These are phyloP conservation scores for Stegophylla sp. DNA, from an alignment of 2,888 invertebrate species.

Conservation along the genomic window DNA sequence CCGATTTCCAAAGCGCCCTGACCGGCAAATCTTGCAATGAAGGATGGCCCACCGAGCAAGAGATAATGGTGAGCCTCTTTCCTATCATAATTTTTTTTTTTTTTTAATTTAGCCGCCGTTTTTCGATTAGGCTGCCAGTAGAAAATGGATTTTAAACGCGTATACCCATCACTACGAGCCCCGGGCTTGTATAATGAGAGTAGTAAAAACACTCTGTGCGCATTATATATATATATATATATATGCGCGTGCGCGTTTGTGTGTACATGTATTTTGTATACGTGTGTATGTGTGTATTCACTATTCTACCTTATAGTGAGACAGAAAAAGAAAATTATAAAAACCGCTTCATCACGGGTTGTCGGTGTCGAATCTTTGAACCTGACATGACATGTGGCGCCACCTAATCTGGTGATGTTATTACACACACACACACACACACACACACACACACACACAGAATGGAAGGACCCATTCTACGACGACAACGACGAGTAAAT, in stretches of 20 bases:
- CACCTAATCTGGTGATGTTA: constrained; percentile 53
- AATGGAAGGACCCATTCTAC: constrained; percentile 30
- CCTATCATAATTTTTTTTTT: not conserved
- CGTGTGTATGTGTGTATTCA: not conserved
- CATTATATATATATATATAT: constrained; percentile 1
- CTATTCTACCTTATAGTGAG: not conserved
- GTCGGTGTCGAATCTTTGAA: constrained; percentile 59
- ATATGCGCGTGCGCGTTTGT: not conserved
- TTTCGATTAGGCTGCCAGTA: constrained; percentile 56
- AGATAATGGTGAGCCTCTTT: constrained; percentile 62
- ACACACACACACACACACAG: too few relatives aligned
- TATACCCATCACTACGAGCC: constrained; percentile 54
- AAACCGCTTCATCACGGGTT: constrained; percentile 54
- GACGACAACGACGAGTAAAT: constrained; percentile 27
- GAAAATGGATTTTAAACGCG: constrained; percentile 59
- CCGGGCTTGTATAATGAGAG: constrained; percentile 47
- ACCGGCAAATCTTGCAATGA: constrained; percentile 62
- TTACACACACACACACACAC: too few relatives aligned
- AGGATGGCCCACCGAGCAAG: constrained; percentile 63
- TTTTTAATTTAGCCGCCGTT: constrained; percentile 58
- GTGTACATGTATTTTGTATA: not conserved
- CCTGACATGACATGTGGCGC: constrained; percentile 54
- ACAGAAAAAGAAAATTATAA: constrained; percentile 50
- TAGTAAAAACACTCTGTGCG: constrained; percentile 55
- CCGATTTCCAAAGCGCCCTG: constrained; percentile 62